A percentile compares a stretch with the other conserved stretches of the same genome.
These are phyloP conservation scores for Lamellibrachia satsuma DNA, from an alignment of 2,888 invertebrate genomes.

Conservation along the genomic window DNA sequence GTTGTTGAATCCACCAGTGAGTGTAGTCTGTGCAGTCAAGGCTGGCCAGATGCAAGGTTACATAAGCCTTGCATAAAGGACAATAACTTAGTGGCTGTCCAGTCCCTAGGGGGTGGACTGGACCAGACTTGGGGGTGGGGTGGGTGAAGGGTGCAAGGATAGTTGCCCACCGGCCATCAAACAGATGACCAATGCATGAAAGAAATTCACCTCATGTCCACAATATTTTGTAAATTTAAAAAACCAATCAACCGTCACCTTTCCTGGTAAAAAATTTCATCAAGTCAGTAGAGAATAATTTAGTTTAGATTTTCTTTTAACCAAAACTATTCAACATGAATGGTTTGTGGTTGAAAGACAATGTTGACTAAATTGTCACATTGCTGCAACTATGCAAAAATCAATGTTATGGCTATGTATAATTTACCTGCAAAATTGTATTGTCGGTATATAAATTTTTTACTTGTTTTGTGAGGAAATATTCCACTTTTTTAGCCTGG, in stretches of 20 bases:
- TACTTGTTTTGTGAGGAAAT: background rate
- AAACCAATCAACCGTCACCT: too few species aligned
- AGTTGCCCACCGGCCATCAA: background rate
- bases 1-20: background rate
- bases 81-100: background rate
- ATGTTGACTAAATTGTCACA: background rate
- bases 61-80: constrained; percentile 13
- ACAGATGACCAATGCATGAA: too few species aligned
- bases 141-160: background rate
- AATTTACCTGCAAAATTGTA: background rate
- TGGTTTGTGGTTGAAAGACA: too few species aligned
- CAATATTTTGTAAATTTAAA: too few species aligned
- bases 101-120: constrained; percentile 18
- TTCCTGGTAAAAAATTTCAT: too few species aligned
- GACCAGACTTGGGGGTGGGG: background rate
- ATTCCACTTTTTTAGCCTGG: background rate
- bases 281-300: too few species aligned
- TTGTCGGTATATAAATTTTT: background rate
- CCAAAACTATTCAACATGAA: too few species aligned
- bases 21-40: background rate
- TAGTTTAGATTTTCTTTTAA: too few species aligned
- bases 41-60: background rate
- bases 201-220: too few species aligned
- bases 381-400: background rate
- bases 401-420: background rate